phyloP scores from a whole-genome alignment of 2,888 invertebrate genomes.

The Hypomecis punctinalis region DNA sequence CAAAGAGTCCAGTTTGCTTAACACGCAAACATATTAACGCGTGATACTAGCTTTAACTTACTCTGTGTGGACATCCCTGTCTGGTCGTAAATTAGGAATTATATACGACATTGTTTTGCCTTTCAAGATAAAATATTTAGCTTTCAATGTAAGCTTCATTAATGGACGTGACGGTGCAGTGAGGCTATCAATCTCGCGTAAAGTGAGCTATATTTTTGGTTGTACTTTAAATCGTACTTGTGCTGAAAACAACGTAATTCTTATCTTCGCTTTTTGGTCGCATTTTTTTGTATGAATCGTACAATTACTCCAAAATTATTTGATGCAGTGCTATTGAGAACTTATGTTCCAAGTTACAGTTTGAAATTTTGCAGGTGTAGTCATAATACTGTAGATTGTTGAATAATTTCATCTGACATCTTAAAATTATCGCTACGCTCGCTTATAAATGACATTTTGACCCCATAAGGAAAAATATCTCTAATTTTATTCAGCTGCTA shows the following conservation, averaged over 20 bases:
- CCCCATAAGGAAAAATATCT: no score
- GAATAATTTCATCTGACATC: no score
- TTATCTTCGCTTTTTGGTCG: conserved; percentile 1
- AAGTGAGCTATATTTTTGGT: conserved; percentile 28
- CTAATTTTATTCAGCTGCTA: no score
- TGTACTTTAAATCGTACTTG: conserved; percentile 18
- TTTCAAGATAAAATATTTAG: conserved; percentile 65
- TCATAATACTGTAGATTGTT: no score
- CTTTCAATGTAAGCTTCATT: conserved; percentile 51
- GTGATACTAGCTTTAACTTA: conserved; percentile 57
- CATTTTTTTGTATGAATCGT: neutral
- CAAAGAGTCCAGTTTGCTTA: conserved; percentile 71
- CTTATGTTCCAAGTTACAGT: no score
- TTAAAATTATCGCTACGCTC: no score
- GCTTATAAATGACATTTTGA: no score
- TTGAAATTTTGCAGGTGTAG: no score
- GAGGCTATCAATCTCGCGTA: conserved; percentile 23
- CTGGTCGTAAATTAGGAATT: conserved; percentile 69
- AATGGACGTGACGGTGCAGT: conserved; percentile 47
- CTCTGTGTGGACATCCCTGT: conserved; percentile 57
- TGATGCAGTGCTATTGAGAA: no score
- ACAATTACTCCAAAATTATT: neutral
- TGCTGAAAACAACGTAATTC: conserved; percentile 3
- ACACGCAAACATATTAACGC: conserved; percentile 64
- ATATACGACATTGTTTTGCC: conserved; percentile 60